Conservation (phyloP, 2,113 vertebrate genomes). For the Oreochromis tanganicae region DNA sequence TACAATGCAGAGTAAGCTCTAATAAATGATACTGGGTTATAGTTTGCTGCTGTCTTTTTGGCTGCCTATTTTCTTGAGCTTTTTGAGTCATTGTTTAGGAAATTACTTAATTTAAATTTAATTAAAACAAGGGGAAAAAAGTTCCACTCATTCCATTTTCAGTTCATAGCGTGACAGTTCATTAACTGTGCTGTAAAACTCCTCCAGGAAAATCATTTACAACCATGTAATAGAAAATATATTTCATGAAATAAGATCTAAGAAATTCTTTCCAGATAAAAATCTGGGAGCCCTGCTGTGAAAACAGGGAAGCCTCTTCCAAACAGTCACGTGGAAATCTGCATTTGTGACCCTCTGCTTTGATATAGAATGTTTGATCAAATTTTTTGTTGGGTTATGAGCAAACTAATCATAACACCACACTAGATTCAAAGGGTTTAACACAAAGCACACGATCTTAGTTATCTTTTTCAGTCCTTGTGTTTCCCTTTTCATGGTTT, state of each 20-base stretch:
- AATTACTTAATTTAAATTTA: neutral
- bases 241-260: neutral
- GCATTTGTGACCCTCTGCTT: neutral
- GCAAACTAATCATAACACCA: neutral
- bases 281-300: neutral
- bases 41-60: neutral
- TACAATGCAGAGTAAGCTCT: neutral
- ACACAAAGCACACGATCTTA: neutral
- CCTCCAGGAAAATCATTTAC: neutral
- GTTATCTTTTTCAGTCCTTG: neutral
- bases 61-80: neutral
- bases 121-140: neutral
- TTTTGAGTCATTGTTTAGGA: neutral
- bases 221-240: neutral
- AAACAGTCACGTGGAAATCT: neutral
- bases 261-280: neutral
- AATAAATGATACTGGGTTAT: neutral
- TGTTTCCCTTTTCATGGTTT: neutral
- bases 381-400: neutral
- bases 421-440: neutral
- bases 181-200: neutral
- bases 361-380: neutral
- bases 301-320: neutral
- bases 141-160: neutral
- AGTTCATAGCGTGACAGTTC: neutral